Base-by-base conservation (phyloP, 1,140 invertebrate species). In the Drosophila aff. region DNA sequence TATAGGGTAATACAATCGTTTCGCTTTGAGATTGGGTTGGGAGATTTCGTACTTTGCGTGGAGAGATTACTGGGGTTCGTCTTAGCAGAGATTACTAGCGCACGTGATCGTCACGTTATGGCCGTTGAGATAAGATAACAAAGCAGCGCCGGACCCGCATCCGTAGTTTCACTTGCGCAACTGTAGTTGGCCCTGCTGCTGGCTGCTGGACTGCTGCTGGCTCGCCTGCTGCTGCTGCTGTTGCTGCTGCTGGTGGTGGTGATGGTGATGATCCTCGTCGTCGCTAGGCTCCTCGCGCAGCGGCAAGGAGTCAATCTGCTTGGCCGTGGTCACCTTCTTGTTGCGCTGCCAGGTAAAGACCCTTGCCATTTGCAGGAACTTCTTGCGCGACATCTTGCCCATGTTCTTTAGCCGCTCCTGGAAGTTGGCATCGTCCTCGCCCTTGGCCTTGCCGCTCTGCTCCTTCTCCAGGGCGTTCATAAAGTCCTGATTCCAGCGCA, bases 401-500 rank as follows among this genome's bases (percentile, higher is more conserved):
- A 98, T 98, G 93, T 97, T 96, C 93, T 95, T 96, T 26, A 98
- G 93, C 87, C 96, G 95, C 93, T 97, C 96, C 92, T 96, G 96
- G 80, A 97, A 97, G 18, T 95, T 95, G 46, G 96, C 96, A 93
- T 97, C 96, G 62, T 97, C 96, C 10, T 96, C 95, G 60, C 93
- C 91, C 73, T 94, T 94, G 5, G 92, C 89, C 79, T 94, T 94
- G 75, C 89, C 79, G 78, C 91, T 79, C 82, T 95, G 95, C 93
- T 96, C 96, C 90, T 95, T 96, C 90, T 98, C 96, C 49, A 98
- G 93, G 5, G 97, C 97, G 41, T 95, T 96, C 93, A 98, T 95
- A 89, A 98, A 98, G 85, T 98, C 97, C 92, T 97, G 95, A 92
- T 98, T 98, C 94, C 96, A 96, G 68, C 97, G 94, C 33, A 98